phyloP scores from a whole-genome alignment of 1,140 invertebrate genomes.

The Bactericera cockerelli region DNA sequence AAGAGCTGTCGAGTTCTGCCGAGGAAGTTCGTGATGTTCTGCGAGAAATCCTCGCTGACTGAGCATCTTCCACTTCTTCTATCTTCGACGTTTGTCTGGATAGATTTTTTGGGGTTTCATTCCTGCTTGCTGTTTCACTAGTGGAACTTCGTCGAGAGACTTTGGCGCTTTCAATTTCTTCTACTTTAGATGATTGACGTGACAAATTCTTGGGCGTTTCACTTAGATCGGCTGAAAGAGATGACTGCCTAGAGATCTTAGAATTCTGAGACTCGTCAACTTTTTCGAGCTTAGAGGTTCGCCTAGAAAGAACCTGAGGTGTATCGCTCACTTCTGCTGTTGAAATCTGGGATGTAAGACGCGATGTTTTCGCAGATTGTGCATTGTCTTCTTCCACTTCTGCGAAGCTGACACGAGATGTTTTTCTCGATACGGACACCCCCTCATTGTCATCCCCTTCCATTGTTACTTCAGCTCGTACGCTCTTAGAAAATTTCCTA shows the following conservation, averaged over 20 bases:
- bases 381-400: not conserved
- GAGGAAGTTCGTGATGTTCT: not conserved
- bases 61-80: constrained; percentile 21
- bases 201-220: constrained; percentile 21
- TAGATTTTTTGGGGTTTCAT: constrained; percentile 20
- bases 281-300: constrained; percentile 22
- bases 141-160: not conserved
- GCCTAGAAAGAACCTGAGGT: not conserved
- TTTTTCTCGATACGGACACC: no score
- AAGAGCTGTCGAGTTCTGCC: not conserved
- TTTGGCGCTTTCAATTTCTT: constrained; percentile 19
- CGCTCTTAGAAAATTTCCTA: not conserved
- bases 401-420: not conserved
- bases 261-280: constrained; percentile 19
- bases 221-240: not conserved
- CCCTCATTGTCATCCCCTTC: not conserved
- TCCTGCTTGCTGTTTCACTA: not conserved
- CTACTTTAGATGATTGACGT: constrained; percentile 21
- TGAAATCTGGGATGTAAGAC: constrained; percentile 2
- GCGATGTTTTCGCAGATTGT: not conserved
- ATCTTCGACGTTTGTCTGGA: constrained; percentile 21
- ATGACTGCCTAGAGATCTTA: not conserved
- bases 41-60: constrained; percentile 11
- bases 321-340: not conserved
- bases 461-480: not conserved